Evolutionary conservation across 2,797 vertebrate genomes (phyloP).

Genomic region (Eidolon dupreanum): DNA sequence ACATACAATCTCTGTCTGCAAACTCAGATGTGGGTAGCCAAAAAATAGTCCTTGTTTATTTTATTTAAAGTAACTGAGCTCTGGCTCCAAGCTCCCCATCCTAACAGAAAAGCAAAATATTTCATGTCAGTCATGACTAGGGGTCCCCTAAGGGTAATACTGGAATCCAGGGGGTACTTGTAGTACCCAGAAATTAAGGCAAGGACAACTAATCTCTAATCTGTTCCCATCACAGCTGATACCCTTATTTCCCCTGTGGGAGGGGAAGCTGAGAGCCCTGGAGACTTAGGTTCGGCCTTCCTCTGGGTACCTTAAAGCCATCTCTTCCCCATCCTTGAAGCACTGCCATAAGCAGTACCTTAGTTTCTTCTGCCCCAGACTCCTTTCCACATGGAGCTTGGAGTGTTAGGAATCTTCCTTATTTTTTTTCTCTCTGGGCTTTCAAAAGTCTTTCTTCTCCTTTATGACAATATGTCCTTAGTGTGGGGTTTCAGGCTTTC

Average conservation of each 20-base stretch:
- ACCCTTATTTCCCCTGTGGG: background rate
- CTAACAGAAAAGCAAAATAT: conserved; percentile 25
- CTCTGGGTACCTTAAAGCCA: background rate
- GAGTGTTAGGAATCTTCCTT: background rate
- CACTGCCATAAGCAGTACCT: background rate
- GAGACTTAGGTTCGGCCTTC: background rate
- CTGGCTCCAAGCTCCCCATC: background rate
- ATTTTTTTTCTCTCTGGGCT: background rate
- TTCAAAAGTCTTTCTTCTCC: background rate
- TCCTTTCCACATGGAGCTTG: background rate
- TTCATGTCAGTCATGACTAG: background rate
- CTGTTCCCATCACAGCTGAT: background rate
- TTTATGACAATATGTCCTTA: background rate
- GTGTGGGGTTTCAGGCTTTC: background rate
- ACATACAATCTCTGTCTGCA: background rate
- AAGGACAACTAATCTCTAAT: background rate
- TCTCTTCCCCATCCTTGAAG: background rate
- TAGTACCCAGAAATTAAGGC: background rate
- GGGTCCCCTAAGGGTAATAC: background rate
- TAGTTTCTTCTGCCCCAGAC: background rate
- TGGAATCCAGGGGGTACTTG: background rate
- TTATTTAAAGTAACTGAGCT: background rate
- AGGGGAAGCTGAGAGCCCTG: background rate
- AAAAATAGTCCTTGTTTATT: background rate
- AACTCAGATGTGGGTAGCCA: background rate